Percentiles rank a stretch among this genome's conserved stretches.
Conservation (phyloP, 30 jellyfish, hydroid and myxozoan species). For the Aurelia coerulea region DNA sequence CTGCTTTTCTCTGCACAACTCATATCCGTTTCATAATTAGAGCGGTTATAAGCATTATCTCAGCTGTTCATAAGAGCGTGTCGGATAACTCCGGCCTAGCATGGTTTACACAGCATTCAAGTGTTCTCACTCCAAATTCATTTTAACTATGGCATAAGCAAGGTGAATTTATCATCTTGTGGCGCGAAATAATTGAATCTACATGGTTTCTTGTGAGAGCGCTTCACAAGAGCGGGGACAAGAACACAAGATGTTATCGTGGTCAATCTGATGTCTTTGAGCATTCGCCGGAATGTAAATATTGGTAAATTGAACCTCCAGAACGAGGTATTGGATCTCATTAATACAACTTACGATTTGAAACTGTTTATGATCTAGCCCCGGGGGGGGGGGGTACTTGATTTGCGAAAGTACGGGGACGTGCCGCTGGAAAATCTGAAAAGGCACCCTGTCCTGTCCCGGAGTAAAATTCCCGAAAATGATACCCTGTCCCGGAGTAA, state of each 20-base stretch:
- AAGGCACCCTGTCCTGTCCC: no score
- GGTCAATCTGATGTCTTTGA: conserved; percentile 25
- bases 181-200: conserved; percentile 62
- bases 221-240: conserved; percentile 18
- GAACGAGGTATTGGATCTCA: no score
- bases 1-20: conserved; percentile 58
- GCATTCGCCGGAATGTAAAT: no score
- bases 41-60: conserved; percentile 77
- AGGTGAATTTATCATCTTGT: conserved; percentile 20
- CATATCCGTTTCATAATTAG: conserved; percentile 76
- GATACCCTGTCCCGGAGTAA: no score
- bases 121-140: background rate
- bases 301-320: no score
- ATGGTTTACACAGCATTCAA: conserved; percentile 20
- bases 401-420: no score
- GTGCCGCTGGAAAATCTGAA: no score
- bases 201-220: conserved; percentile 32
- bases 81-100: conserved; percentile 47
- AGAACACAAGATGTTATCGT: conserved; percentile 47
- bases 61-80: conserved; percentile 78
- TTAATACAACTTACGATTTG: no score
- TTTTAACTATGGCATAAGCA: conserved; percentile 19
- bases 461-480: no score
- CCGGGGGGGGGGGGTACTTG: no score
- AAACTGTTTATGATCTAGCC: no score